Evolutionary conservation across 2,113 vertebrate species (phyloP).

Genomic region (Mirza zaza): DNA sequence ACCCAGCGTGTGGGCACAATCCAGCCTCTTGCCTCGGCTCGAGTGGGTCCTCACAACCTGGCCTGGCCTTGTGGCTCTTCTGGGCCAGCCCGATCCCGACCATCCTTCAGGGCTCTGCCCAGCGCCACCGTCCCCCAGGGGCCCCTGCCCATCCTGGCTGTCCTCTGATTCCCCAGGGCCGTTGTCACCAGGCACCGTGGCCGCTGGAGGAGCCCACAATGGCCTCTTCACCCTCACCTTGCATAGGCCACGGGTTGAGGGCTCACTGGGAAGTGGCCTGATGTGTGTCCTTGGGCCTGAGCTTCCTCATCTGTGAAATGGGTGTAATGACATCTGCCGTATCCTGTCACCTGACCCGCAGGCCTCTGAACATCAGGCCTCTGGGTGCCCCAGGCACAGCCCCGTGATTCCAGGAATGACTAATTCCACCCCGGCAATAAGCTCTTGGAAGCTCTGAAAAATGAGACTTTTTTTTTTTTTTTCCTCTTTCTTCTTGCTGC

Average conservation of each 20-base stretch:
- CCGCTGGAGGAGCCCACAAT: background rate
- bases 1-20: background rate
- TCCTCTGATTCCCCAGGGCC: background rate
- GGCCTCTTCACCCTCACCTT: background rate
- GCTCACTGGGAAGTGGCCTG: background rate
- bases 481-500: background rate
- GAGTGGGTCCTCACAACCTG: background rate
- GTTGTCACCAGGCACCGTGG: background rate
- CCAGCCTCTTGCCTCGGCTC: background rate
- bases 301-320: background rate
- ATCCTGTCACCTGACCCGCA: accelerated
- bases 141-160: background rate
- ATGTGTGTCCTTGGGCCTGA: background rate
- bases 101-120: background rate
- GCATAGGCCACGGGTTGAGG: background rate
- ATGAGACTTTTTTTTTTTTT: background rate
- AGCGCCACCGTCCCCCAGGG: accelerated
- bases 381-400: background rate
- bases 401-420: slow-evolving; percentile 71
- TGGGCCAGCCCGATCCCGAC: background rate
- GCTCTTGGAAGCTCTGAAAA: slow-evolving; percentile 60
- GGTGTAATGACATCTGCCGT: background rate
- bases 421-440: slow-evolving; percentile 52
- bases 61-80: background rate
- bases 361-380: background rate